A percentile compares a stretch with the other conserved stretches of the same genome.
Evolutionary conservation across 1,140 invertebrate genomes (phyloP).

Genomic region (Pogonognathellus flavescens): DNA sequence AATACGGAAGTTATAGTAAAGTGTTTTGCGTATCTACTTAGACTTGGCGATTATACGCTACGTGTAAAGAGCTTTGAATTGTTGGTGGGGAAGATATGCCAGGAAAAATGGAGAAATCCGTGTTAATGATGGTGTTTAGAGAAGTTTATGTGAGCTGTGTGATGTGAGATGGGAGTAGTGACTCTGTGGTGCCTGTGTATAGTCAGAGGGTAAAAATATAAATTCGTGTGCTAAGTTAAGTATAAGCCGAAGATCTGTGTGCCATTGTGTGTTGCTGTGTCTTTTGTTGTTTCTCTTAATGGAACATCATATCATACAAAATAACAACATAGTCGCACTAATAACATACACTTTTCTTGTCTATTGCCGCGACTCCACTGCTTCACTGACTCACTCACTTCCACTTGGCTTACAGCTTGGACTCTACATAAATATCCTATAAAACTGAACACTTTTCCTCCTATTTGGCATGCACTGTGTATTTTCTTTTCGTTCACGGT

Average conservation of each 20-base stretch:
- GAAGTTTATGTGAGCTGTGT: conserved; percentile 12
- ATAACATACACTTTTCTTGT: neutral
- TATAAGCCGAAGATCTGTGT: no score
- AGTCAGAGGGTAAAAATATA: no score
- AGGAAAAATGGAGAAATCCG: conserved; percentile 36
- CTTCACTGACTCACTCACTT: neutral
- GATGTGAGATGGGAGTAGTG: no score
- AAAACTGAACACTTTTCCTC: no score
- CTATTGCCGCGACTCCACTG: neutral
- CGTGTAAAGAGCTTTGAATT: neutral
- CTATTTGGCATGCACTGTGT: no score
- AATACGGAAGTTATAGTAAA: neutral
- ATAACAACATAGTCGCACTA: neutral
- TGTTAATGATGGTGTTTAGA: conserved; percentile 44
- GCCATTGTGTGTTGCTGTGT: conserved; percentile 9
- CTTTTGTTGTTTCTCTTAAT: conserved; percentile 2
- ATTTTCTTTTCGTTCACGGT: no score
- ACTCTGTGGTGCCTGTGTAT: no score
- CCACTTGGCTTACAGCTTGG: neutral
- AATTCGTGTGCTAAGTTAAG: no score
- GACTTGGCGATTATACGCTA: neutral
- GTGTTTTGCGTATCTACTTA: no score
- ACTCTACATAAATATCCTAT: no score
- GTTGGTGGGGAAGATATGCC: conserved; percentile 7
- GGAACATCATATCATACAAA: neutral